phyloP scores from a whole-genome alignment of 2,113 vertebrate species.

The Leptocoma aspasia region DNA sequence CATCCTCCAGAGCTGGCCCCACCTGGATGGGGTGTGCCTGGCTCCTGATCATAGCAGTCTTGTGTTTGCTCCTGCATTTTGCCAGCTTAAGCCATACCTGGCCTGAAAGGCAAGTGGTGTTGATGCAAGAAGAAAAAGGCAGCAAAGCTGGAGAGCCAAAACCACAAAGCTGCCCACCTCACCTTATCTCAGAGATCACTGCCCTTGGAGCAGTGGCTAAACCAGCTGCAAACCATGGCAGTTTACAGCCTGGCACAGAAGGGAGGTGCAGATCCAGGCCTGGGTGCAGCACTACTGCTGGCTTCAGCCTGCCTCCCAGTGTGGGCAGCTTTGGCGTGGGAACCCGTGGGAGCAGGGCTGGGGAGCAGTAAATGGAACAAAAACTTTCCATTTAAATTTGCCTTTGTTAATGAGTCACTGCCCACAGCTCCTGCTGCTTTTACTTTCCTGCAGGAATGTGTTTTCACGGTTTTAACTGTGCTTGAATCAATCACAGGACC shows the following conservation, averaged over 20 bases:
- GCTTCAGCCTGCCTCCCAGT: neutral
- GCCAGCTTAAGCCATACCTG: fast-evolving
- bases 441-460: neutral
- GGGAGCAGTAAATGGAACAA: neutral
- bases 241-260: neutral
- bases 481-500: neutral
- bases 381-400: neutral
- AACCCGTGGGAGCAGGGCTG: neutral
- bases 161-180: neutral
- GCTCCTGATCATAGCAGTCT: neutral
- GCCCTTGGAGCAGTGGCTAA: neutral
- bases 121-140: neutral
- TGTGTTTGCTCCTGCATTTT: neutral
- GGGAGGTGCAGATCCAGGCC: neutral
- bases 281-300: neutral
- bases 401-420: constrained; percentile 1
- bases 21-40: neutral
- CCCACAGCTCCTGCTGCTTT: constrained; percentile 18
- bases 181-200: neutral
- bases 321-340: neutral
- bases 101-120: neutral
- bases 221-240: neutral
- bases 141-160: neutral
- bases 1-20: neutral
- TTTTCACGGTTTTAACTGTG: neutral